phyloP scores from a whole-genome alignment of 35 echinoderm and acorn worm genomes.

The Heliocidaris tuberculata region DNA sequence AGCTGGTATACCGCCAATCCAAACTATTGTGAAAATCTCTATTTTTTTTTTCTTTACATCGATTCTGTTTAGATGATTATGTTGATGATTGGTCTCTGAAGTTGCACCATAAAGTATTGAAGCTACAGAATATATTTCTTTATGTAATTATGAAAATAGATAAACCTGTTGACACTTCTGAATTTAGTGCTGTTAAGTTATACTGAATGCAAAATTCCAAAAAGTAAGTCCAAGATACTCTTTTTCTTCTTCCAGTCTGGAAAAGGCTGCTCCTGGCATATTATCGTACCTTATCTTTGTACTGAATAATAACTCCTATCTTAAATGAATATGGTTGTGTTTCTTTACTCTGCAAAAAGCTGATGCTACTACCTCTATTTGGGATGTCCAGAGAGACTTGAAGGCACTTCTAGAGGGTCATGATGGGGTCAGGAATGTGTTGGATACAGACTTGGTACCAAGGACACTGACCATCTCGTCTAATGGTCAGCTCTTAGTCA shows the following conservation, averaged over 20 bases:
- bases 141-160: too few relatives aligned
- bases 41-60: too few relatives aligned
- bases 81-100: neutral
- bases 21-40: too few relatives aligned
- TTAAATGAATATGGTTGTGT: neutral
- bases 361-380: neutral
- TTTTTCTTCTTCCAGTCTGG: too few relatives aligned
- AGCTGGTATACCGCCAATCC: too few relatives aligned
- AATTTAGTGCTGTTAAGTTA: too few relatives aligned
- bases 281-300: too few relatives aligned
- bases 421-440: neutral
- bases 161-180: too few relatives aligned
- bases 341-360: neutral
- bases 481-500: constrained; percentile 4
- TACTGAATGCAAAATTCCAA: too few relatives aligned
- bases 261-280: too few relatives aligned
- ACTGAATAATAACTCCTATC: too few relatives aligned
- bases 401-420: neutral
- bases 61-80: neutral
- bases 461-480: neutral
- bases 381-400: neutral
- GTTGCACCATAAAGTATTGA: neutral
- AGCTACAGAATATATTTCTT: neutral
- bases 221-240: too few relatives aligned
- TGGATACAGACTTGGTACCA: neutral